Base-by-base conservation (phyloP, 2,113 vertebrate species). In the Rhinolophus ferrumequinum region DNA sequence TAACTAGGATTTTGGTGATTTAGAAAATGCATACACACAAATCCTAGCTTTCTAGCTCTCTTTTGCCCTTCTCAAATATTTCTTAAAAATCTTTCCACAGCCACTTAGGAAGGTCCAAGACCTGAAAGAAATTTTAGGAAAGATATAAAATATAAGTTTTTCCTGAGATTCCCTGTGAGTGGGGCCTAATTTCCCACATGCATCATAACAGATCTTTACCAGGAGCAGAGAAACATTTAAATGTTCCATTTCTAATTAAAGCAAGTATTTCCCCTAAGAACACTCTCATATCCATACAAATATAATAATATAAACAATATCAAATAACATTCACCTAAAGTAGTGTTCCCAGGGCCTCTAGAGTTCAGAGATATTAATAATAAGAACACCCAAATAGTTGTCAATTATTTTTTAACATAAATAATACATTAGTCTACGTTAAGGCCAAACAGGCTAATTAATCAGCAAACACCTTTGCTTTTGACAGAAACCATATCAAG, bases 401-500 rank as follows among this genome's bases (percentile, higher is more conserved):
- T 54, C 5, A 33, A 73, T 84, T 73, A 35, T 60, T 89, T 93
- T 93, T 86, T 30, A 87, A 86, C 30, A 75, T 58, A 93, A 44
- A 60, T 54, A 88, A 93, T 22, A 83, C 16, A 86, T 56, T 73
- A 97, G 38, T 50, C 41, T 82, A 50, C 35, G 21, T 64, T 70
- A 93, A 95, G 38, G 24, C 28, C 64, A 87, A 94, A 95, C 8
- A 83, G 15, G 24, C 44, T 84, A 88, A 81, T 83, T 62, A 88
- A 81, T 88, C 66, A 91, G 15, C 19, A 92, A 81, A 75, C 19
- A 88, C 35, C 73, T 67, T 85, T 82, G 72, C 69, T 91, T 93
- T 70, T 93, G 56, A 94, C 6, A 88, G 47, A 95, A 96, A 97
- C 72, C 21, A 47, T 28, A 84, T 44, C 75, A 90, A 93, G 41